A percentile compares a stretch with the other conserved stretches of the same genome.
phyloP scores from a whole-genome alignment of 2,888 invertebrate genomes.

The Cryptophagus acutangulus region DNA sequence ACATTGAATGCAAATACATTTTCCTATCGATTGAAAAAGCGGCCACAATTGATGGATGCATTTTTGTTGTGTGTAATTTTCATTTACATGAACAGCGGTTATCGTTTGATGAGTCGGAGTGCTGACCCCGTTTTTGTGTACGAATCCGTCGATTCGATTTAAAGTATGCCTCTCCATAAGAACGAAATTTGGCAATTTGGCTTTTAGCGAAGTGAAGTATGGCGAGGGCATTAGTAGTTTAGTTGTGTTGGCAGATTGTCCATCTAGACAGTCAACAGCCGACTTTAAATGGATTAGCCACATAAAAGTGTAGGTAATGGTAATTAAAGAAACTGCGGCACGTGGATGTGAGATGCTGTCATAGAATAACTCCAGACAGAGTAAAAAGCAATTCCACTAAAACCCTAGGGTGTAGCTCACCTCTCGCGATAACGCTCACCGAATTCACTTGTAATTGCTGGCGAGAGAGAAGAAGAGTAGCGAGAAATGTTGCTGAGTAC shows the following conservation, averaged over 20 bases:
- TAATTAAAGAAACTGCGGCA: slow-evolving; percentile 42
- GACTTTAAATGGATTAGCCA: slow-evolving; percentile 43
- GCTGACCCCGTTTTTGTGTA: too few species aligned
- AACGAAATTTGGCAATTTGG: too few species aligned
- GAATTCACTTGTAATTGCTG: slow-evolving; percentile 42
- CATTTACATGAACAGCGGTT: too few species aligned
- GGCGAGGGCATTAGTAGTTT: slow-evolving; percentile 1
- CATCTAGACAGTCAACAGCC: slow-evolving; percentile 29
- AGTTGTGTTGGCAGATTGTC: slow-evolving; percentile 19
- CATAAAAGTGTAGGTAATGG: slow-evolving; percentile 44
- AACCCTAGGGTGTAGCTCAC: slow-evolving; percentile 27
- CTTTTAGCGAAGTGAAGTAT: too few species aligned
- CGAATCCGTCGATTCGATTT: too few species aligned
- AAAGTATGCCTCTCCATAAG: too few species aligned
- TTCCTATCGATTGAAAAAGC: too few species aligned
- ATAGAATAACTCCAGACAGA: slow-evolving; percentile 37
- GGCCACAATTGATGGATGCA: too few species aligned
- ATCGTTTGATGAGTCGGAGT: too few species aligned
- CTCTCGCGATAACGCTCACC: slow-evolving; percentile 32
- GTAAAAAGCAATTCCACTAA: slow-evolving; percentile 45
- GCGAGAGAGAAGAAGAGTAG: not conserved
- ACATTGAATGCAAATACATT: too few species aligned
- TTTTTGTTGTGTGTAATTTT: too few species aligned
- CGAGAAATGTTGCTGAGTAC: not conserved
- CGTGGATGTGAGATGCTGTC: slow-evolving; percentile 36